Conservation (phyloP, 2,888 invertebrate genomes). For the Pogonocherus hispidulus region DNA sequence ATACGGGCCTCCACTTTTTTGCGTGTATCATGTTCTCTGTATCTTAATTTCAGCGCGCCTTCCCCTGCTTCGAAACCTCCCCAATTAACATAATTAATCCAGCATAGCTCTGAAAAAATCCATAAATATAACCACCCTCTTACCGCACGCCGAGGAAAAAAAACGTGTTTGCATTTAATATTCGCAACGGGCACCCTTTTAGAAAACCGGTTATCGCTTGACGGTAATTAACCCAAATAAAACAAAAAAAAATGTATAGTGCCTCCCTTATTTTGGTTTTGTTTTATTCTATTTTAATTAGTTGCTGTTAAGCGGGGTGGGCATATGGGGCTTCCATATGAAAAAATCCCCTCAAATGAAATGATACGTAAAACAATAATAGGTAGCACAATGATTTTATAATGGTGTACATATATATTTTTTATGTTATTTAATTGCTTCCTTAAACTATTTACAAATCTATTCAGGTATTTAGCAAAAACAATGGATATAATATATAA, state of each 20-base stretch:
- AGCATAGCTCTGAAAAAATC: conserved; percentile 50
- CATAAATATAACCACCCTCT: conserved; percentile 53
- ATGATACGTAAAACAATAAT: not conserved
- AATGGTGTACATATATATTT: too few relatives aligned
- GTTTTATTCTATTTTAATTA: conserved; percentile 44
- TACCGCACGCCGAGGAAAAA: conserved; percentile 49
- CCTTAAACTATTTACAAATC: too few relatives aligned
- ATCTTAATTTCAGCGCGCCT: conserved; percentile 47
- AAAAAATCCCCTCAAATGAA: not conserved
- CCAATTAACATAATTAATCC: conserved; percentile 53
- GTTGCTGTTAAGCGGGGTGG: conserved; percentile 38
- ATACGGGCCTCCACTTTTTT: conserved; percentile 44
- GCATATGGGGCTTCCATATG: conserved; percentile 9
- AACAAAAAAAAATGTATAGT: conserved; percentile 38
- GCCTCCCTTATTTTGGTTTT: conserved; percentile 44
- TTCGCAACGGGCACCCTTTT: conserved; percentile 47
- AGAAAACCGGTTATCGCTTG: conserved; percentile 48
- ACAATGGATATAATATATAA: too few relatives aligned
- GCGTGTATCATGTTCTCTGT: conserved; percentile 44
- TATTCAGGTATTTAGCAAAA: too few relatives aligned
- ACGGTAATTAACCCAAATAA: conserved; percentile 49
- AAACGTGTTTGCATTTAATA: conserved; percentile 52
- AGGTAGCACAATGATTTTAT: not conserved
- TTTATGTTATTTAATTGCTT: too few relatives aligned
- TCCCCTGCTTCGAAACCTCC: conserved; percentile 38